Evolutionary conservation across 23 tunicate species (phyloP), one percentile per base, ranked within the genome.

Genomic region (Ascidia mentula): DNA sequence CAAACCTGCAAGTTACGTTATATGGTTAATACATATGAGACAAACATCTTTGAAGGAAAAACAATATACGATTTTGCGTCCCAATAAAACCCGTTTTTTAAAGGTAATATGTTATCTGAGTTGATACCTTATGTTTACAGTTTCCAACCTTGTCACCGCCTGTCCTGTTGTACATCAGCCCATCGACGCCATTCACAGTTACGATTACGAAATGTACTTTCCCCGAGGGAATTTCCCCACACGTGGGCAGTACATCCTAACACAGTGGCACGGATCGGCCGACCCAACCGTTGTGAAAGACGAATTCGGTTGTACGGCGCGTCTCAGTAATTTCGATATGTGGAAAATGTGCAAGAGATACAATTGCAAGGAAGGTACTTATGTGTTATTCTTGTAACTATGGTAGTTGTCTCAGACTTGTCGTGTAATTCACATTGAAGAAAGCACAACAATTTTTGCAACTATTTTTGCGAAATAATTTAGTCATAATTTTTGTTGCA

Each of bases 251-350:
- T 91, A 77, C 70, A 81, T 91, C 37, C 32, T 91, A 17, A 60
- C 97, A 34, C 97, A 91, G 71, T 91, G 97, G 97, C 97, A 91
- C 61, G 97, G 97, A 8, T 59, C 91, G 22, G 69, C 97, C 9
- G 89, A 91, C 76, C 88, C 90, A 31, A 91, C 70, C 34, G 53
- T 91, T 34, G 22, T 91, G 7, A 70, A 72, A 38, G 97, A 91
- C 60, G 77, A 77, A 42, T 39, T 20, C 0, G 84, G 82, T 18
- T 91, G 97, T 42, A 60, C 86, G 24, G 97, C 91, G 17, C 33
- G 61, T 73, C 36, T 86, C 0, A 69, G 77, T 59, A 37, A 40
- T 35, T 24, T 20, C 9, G 87, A 91, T 53, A 71, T 60, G 26
- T 36, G 40, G 37, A 32, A 42, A 18, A 36, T 91, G 18, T 91